phyloP scores from a whole-genome alignment of 2,888 invertebrate genomes.

The Oscheius sp. region DNA sequence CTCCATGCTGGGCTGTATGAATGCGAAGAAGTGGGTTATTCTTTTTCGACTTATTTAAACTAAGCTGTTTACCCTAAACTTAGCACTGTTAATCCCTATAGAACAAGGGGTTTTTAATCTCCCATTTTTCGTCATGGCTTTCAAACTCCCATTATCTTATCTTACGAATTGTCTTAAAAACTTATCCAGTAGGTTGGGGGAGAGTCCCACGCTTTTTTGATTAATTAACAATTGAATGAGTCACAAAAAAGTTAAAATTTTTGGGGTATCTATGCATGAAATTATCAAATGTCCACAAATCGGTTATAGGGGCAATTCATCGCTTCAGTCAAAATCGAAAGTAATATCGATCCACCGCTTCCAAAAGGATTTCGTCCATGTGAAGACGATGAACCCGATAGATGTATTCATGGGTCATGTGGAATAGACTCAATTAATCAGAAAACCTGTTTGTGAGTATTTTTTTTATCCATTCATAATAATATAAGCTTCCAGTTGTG shows the following conservation, averaged over 20 bases:
- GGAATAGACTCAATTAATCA: conserved; percentile 4
- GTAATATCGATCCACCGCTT: conserved; percentile 1
- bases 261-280: not conserved
- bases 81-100: no score
- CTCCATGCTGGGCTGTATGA: conserved; percentile 16
- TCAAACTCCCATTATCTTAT: no score
- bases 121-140: no score
- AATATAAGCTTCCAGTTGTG: not conserved
- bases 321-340: conserved; percentile 12
- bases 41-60: no score
- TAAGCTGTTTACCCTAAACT: no score
- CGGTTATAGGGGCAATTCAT: not conserved
- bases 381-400: conserved; percentile 2
- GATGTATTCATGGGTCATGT: conserved; percentile 1
- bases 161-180: no score
- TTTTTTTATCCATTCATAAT: not conserved
- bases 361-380: conserved; percentile 14
- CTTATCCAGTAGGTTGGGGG: no score
- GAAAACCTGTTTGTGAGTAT: conserved; percentile 10
- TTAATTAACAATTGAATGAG: no score
- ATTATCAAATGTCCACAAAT: not conserved
- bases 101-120: no score
- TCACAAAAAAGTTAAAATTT: not conserved
- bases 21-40: conserved; percentile 8
- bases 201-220: no score